These are phyloP conservation scores for Chondrilla cf. caribensis DNA, from an alignment of 37 sponge, comb jelly and placozoan species.

Conservation along the genomic window DNA sequence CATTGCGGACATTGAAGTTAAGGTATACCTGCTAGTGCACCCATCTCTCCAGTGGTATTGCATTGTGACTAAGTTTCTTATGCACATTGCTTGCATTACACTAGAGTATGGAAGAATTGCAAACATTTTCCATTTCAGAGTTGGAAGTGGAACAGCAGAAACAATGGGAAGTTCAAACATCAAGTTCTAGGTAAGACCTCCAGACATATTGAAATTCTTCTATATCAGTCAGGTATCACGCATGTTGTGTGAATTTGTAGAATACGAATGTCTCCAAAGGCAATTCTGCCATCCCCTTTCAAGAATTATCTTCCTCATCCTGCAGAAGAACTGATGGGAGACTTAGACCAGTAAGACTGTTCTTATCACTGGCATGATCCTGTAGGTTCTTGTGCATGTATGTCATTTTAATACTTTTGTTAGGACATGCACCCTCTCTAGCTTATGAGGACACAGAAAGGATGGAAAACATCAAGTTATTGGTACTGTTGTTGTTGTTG, in stretches of 20 bases:
- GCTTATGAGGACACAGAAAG: not conserved
- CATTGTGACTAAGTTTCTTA: no score
- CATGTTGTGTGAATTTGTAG: no score
- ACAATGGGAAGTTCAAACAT: conserved; percentile 34
- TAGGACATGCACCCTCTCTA: not conserved
- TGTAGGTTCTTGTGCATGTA: not conserved
- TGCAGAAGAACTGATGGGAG: not conserved
- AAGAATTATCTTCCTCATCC: not conserved
- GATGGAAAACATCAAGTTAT: not conserved
- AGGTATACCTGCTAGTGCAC: no score
- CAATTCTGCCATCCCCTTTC: conserved; percentile 12
- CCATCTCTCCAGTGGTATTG: no score
- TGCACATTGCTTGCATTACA: no score
- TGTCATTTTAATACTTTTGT: not conserved
- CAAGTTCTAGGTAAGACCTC: not conserved
- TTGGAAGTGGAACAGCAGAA: conserved; percentile 51
- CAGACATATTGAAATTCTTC: no score
- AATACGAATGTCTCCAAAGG: not conserved
- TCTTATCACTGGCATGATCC: not conserved
- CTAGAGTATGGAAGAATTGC: conserved; percentile 42
- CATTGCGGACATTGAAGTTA: conserved; percentile 72
- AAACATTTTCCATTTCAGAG: conserved; percentile 39
- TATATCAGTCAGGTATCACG: no score
- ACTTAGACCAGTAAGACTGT: not conserved
- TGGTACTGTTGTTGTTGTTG: not conserved